These are phyloP conservation scores for Platichthys stellatus DNA, from an alignment of 2,113 vertebrate species.

Conservation along the genomic window DNA sequence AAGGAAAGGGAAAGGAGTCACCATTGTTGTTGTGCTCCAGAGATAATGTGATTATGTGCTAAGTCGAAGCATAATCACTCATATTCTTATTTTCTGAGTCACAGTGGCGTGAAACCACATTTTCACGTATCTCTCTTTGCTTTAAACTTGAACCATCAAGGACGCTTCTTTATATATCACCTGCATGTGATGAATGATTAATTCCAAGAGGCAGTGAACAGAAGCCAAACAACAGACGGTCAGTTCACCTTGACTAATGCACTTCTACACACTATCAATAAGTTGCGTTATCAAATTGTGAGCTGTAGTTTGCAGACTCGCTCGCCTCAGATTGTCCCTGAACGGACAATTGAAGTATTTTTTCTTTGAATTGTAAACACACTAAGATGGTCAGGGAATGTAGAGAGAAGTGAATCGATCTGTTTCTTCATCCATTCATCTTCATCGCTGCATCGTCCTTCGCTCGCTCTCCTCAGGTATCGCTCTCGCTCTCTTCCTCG, in stretches of 20 bases:
- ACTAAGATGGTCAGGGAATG: not conserved
- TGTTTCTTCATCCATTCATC: constrained; percentile 16
- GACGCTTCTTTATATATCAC: no score
- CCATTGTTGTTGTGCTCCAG: constrained; percentile 1
- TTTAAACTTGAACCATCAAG: no score
- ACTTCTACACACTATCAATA: not conserved
- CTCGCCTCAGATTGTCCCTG: not conserved
- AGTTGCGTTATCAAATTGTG: not conserved
- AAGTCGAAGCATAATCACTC: not conserved
- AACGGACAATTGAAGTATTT: not conserved
- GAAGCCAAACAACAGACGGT: not conserved
- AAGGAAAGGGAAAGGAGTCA: not conserved
- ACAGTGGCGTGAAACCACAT: not conserved
- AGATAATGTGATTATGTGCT: constrained; percentile 11
- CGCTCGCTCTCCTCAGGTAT: constrained; percentile 63
- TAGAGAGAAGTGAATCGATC: not conserved
- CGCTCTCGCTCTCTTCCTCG: constrained; percentile 43
- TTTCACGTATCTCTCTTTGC: not conserved
- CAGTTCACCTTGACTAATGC: not conserved
- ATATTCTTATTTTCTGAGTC: constrained; percentile 15
- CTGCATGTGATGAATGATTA: no score
- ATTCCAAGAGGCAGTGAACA: no score
- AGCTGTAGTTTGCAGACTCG: not conserved
- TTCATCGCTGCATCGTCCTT: constrained; percentile 35
- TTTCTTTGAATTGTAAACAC: not conserved